phyloP scores from a whole-genome alignment of 2,797 vertebrate genomes.

The Mareca penelope region DNA sequence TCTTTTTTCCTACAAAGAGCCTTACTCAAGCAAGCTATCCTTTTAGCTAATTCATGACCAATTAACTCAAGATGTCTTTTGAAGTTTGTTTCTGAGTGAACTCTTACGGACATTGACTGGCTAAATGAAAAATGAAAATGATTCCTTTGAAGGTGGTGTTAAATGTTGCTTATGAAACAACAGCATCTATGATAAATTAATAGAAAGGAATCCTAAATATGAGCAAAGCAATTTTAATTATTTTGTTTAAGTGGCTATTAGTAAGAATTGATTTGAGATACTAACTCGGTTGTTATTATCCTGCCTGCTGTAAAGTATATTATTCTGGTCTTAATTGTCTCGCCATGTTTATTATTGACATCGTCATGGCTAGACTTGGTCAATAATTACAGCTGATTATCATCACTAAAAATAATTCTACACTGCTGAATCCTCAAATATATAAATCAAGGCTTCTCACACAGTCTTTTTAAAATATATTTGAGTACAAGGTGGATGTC shows the following conservation, averaged over 20 bases:
- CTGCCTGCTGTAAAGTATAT: background rate
- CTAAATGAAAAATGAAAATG: background rate
- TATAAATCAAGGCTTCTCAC: background rate
- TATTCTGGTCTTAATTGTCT: background rate
- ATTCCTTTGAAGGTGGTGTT: background rate
- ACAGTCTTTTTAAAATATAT: background rate
- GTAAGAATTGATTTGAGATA: conserved; percentile 45
- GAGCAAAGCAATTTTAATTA: conserved; percentile 3
- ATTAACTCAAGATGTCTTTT: background rate
- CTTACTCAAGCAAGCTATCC: background rate
- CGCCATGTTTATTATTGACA: background rate
- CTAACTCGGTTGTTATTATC: background rate
- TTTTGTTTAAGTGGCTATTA: conserved; percentile 15
- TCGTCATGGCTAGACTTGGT: background rate
- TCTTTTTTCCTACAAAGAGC: background rate
- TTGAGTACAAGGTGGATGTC: background rate
- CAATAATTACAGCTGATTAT: background rate
- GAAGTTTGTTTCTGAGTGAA: background rate
- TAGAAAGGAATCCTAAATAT: background rate
- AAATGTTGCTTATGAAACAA: background rate
- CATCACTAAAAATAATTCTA: background rate
- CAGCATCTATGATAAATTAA: background rate
- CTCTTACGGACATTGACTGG: background rate
- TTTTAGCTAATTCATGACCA: background rate
- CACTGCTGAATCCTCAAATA: background rate